phyloP scores from a whole-genome alignment of 2,888 invertebrate species.

The Andricus quercusramuli region DNA sequence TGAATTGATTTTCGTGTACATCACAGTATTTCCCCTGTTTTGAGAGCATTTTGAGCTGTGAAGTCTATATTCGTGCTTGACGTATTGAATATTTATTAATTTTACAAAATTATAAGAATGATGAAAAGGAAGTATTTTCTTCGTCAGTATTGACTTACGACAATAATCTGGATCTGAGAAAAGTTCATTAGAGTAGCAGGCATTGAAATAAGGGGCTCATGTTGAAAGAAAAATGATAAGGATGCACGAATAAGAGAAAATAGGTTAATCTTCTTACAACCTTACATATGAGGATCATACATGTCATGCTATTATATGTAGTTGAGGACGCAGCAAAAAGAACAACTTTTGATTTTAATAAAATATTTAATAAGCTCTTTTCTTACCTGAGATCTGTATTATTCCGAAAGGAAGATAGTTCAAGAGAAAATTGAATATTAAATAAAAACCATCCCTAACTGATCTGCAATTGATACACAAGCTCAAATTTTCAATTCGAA shows the following conservation, averaged over 20 bases:
- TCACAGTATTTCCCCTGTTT: too few relatives aligned
- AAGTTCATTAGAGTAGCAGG: background rate
- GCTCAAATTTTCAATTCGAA: too few relatives aligned
- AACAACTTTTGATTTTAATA: background rate
- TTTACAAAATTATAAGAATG: background rate
- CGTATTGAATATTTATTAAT: too few relatives aligned
- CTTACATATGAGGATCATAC: background rate
- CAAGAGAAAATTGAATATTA: too few relatives aligned
- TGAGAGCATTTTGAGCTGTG: too few relatives aligned
- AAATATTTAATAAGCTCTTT: too few relatives aligned
- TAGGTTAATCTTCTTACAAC: slow-evolving; percentile 20
- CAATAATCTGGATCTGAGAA: background rate
- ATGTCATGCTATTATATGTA: background rate
- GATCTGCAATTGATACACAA: too few relatives aligned
- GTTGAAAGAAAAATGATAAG: slow-evolving; percentile 10
- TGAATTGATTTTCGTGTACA: too few relatives aligned
- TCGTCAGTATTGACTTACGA: background rate
- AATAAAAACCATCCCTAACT: background rate
- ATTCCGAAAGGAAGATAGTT: too few relatives aligned
- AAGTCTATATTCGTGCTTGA: too few relatives aligned
- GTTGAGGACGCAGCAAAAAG: background rate
- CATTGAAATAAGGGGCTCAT: background rate
- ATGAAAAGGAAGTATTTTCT: background rate
- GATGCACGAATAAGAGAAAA: slow-evolving; percentile 1
- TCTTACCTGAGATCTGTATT: too few relatives aligned